These are phyloP conservation scores for Lytechinus variegatus DNA, from an alignment of 35 echinoderm and acorn worm species.

Conservation along the genomic window DNA sequence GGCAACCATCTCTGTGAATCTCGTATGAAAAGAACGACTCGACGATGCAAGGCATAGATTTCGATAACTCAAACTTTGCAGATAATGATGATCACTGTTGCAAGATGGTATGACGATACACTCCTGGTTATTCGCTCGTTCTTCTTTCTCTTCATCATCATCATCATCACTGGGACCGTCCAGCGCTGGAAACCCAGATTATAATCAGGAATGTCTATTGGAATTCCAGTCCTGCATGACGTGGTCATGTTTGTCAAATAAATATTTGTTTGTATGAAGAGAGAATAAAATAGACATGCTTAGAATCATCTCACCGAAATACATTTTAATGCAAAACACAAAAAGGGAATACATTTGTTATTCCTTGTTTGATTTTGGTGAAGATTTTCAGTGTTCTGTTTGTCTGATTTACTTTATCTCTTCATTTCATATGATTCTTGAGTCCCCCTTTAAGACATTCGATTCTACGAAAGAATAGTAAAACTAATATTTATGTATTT, in stretches of 20 bases:
- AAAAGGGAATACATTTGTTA: too few relatives aligned
- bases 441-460: too few relatives aligned
- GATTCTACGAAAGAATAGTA: too few relatives aligned
- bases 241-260: neutral
- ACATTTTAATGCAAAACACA: too few relatives aligned
- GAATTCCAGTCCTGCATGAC: neutral
- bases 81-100: neutral
- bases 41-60: neutral
- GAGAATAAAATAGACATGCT: neutral
- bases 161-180: conserved; percentile 26
- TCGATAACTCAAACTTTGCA: neutral
- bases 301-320: too few relatives aligned
- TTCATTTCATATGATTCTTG: too few relatives aligned
- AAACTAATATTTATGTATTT: too few relatives aligned
- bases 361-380: too few relatives aligned
- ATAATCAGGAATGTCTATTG: neutral
- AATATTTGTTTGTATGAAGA: neutral
- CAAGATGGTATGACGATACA: neutral
- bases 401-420: too few relatives aligned
- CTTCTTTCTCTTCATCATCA: neutral
- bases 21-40: neutral
- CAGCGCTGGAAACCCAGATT: neutral
- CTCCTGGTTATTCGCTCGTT: neutral
- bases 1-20: neutral
- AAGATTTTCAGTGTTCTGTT: too few relatives aligned